Evolutionary conservation across 1,140 invertebrate species (phyloP).

Genomic region (Panagrolaimus sp.): DNA sequence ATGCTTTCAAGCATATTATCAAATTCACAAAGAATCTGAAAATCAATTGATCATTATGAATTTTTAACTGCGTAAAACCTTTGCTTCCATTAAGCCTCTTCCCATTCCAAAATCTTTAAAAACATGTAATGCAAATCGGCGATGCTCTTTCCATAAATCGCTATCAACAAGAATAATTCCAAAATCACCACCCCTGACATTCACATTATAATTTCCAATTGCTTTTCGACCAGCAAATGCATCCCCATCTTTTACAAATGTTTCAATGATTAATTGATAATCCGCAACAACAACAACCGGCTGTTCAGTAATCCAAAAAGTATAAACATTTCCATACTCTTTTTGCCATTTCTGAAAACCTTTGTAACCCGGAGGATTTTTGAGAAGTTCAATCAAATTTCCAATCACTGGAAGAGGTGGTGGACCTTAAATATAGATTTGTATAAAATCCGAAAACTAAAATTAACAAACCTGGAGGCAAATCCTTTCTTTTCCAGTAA

Average conservation of each 20-base stretch:
- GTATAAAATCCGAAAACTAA: no score
- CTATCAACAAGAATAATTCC: not conserved
- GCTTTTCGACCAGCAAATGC: not conserved
- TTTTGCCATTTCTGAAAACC: not conserved
- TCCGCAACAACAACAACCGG: not conserved
- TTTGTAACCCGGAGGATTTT: not conserved
- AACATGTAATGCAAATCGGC: conserved; percentile 10
- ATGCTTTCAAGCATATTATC: not conserved
- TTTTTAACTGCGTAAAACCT: not conserved
- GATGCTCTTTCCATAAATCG: not conserved
- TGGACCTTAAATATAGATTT: not conserved
- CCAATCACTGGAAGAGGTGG: not conserved
- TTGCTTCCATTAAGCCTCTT: conserved; percentile 1
- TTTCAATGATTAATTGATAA: not conserved
- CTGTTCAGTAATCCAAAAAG: conserved; percentile 1
- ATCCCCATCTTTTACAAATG: not conserved
- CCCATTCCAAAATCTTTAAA: conserved; percentile 7
- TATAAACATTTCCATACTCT: not conserved
- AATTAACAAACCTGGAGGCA: not conserved
- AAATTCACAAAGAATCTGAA: conserved; percentile 6
- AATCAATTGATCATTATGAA: not conserved
- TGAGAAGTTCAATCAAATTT: not conserved
- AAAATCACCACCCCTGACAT: not conserved
- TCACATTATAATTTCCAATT: not conserved
- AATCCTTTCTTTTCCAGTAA: conserved; percentile 11